Percentiles rank a stretch among this genome's conserved stretches.
Evolutionary conservation across 2,797 vertebrate species (phyloP).

Genomic region (Lithobates pipiens): DNA sequence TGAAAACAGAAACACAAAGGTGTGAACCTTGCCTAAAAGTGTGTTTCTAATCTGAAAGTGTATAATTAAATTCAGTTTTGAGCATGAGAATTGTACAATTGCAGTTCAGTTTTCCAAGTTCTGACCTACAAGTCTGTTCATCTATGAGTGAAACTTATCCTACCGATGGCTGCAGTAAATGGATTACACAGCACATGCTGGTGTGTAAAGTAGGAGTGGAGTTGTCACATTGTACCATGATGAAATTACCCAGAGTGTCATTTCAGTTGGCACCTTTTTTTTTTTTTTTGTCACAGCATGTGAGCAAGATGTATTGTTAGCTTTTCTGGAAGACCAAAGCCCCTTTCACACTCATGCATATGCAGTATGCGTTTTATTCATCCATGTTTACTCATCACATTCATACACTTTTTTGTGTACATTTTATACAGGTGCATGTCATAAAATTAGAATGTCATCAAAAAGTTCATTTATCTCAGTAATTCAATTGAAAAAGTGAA

Average conservation of each 20-base stretch:
- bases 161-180: not conserved
- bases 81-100: too few species aligned
- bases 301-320: not conserved
- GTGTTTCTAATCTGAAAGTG: too few species aligned
- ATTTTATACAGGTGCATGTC: too few species aligned
- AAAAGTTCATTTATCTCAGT: too few species aligned
- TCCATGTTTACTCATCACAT: not conserved
- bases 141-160: not conserved
- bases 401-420: too few species aligned
- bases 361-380: not conserved
- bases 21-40: too few species aligned
- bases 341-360: not conserved
- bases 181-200: not conserved
- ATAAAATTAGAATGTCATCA: too few species aligned
- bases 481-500: too few species aligned
- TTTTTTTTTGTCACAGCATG: not conserved
- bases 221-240: conserved; percentile 25
- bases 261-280: not conserved
- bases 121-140: not conserved
- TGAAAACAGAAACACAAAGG: too few species aligned
- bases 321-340: not conserved
- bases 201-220: not conserved
- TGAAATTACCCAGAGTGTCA: not conserved
- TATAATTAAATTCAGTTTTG: too few species aligned
- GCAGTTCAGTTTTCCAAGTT: too few species aligned